These are phyloP conservation scores for Drosophila obscura DNA, from an alignment of 1,140 invertebrate genomes.

Conservation along the genomic window DNA sequence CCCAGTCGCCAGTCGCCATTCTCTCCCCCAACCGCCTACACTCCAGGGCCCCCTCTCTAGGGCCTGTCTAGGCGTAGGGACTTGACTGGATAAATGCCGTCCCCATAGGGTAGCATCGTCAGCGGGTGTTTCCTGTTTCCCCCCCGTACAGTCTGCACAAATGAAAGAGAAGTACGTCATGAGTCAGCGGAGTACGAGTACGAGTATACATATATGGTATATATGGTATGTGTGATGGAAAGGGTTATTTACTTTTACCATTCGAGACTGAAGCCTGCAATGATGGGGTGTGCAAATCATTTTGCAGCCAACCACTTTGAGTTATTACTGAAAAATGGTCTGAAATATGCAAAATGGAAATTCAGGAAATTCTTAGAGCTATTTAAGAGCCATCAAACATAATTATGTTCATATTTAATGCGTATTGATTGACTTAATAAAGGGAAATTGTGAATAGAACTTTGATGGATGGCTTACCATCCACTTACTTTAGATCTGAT, in stretches of 20 bases:
- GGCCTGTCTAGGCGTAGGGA: conserved; percentile 56
- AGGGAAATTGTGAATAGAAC: not conserved
- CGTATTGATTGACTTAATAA: conserved; percentile 39
- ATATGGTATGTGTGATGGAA: conserved; percentile 6
- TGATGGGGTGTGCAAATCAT: conserved; percentile 27
- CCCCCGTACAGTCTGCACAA: not conserved
- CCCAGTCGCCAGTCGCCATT: conserved; percentile 5
- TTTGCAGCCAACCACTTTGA: conserved; percentile 18
- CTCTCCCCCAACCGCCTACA: conserved; percentile 37
- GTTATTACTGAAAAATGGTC: conserved; percentile 37
- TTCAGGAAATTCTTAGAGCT: conserved; percentile 43
- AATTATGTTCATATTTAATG: conserved; percentile 32
- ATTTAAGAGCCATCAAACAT: conserved; percentile 31
- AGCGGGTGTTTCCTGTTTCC: conserved; percentile 14
- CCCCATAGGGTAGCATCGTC: conserved; percentile 47
- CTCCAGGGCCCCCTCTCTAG: conserved; percentile 16
- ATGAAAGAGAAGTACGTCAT: conserved; percentile 5
- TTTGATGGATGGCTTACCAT: conserved; percentile 13
- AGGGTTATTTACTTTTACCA: conserved; percentile 39
- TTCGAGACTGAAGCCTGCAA: not conserved
- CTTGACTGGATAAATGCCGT: conserved; percentile 60
- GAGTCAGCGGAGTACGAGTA: conserved; percentile 23
- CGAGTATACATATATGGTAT: not conserved
- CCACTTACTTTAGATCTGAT: not conserved
- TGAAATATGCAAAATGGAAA: conserved; percentile 29